phyloP scores from a whole-genome alignment of 2,888 invertebrate genomes.

The Tachystola acroxantha region DNA sequence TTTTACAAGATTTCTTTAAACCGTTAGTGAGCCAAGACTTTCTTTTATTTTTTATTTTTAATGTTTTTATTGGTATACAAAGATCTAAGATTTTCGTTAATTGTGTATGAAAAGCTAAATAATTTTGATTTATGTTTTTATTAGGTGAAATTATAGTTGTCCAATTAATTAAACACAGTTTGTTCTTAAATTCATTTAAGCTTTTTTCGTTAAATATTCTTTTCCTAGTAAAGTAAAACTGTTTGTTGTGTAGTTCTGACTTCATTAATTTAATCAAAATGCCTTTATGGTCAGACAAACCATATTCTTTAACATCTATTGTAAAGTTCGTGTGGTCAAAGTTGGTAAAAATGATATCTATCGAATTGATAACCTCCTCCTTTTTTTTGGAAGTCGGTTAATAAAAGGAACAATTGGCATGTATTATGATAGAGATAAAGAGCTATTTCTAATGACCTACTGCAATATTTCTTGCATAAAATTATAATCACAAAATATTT shows the following conservation, averaged over 20 bases:
- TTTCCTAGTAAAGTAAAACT: background rate
- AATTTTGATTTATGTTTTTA: constrained; percentile 1
- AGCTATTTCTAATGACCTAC: too few relatives aligned
- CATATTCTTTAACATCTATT: too few relatives aligned
- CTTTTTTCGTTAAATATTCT: constrained; percentile 2
- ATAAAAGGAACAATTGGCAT: too few relatives aligned
- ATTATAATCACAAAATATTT: too few relatives aligned
- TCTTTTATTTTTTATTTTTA: constrained; percentile 3
- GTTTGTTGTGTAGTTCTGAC: background rate
- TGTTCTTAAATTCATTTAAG: background rate
- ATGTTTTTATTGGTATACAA: constrained; percentile 2
- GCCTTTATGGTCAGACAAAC: background rate
- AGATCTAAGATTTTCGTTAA: background rate
- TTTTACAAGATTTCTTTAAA: constrained; percentile 1
- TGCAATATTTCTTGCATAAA: too few relatives aligned
- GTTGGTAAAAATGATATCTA: background rate
- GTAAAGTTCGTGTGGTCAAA: too few relatives aligned
- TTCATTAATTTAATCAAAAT: background rate
- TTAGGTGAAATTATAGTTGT: background rate
- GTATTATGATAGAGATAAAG: too few relatives aligned
- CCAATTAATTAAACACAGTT: background rate
- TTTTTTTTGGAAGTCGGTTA: too few relatives aligned
- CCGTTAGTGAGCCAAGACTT: constrained; percentile 5
- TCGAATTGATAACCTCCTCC: too few relatives aligned
- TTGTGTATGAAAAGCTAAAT: background rate